phyloP scores from a whole-genome alignment of 2,888 invertebrate species.

The Rhogogaster chlorosoma region DNA sequence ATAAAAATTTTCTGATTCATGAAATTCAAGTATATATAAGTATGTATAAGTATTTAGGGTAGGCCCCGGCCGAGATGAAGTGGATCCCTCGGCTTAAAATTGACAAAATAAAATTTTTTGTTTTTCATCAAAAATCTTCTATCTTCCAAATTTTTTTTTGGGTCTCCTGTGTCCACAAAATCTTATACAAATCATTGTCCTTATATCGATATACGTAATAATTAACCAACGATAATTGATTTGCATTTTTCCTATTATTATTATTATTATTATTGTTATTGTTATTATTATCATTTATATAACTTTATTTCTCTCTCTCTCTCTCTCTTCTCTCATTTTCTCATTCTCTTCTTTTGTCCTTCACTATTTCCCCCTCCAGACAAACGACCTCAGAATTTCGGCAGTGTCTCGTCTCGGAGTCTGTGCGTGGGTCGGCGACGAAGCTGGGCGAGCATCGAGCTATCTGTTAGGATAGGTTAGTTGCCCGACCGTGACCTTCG shows the following conservation, averaged over 20 bases:
- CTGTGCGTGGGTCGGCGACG: constrained; percentile 35
- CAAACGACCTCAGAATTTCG: constrained; percentile 18
- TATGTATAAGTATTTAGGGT: too few species aligned
- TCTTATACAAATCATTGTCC: too few species aligned
- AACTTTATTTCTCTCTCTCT: neutral
- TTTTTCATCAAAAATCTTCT: too few species aligned
- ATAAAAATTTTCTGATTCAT: too few species aligned
- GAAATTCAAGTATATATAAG: too few species aligned
- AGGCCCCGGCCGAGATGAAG: too few species aligned
- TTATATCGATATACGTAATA: neutral
- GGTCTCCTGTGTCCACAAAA: too few species aligned
- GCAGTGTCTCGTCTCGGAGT: constrained; percentile 16
- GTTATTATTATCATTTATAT: neutral
- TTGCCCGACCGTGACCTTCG: constrained; percentile 57
- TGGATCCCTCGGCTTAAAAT: too few species aligned
- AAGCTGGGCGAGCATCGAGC: neutral
- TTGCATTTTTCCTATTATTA: too few species aligned
- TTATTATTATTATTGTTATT: neutral
- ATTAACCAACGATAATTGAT: too few species aligned
- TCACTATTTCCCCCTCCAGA: neutral
- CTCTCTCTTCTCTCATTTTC: neutral
- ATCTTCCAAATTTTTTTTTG: too few species aligned
- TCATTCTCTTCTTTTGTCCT: neutral
- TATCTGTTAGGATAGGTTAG: constrained; percentile 50
- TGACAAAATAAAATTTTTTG: too few species aligned